Conservation (phyloP, 92 coral and sea anemone genomes). For the Epizoanthus stellaris region DNA sequence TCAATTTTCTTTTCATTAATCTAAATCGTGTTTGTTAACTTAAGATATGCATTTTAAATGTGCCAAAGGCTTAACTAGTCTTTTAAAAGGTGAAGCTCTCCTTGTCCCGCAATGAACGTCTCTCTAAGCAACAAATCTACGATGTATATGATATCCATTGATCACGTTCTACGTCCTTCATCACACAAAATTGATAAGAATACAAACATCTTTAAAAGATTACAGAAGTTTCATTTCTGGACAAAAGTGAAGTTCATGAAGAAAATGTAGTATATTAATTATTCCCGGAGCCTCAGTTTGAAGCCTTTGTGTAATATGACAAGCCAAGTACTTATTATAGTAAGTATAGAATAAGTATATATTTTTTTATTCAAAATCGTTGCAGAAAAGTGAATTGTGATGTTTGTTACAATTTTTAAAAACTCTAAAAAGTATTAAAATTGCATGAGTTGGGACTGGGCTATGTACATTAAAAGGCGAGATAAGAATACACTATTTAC, state of each 20-base stretch:
- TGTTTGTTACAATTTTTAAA: too few species aligned
- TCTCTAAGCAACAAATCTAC: conserved; percentile 9
- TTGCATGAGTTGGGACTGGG: too few species aligned
- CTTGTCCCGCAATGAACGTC: conserved; percentile 15
- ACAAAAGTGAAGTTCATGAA: conserved; percentile 17
- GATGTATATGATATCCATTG: conserved; percentile 16
- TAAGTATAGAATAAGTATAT: too few species aligned
- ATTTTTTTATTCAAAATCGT: too few species aligned
- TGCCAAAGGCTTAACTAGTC: conserved; percentile 13
- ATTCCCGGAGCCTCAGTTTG: too few species aligned
- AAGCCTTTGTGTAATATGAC: too few species aligned
- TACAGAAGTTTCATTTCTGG: conserved; percentile 16
- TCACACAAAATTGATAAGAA: neutral
- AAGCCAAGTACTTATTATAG: too few species aligned
- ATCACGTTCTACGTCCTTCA: neutral
- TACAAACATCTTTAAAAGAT: conserved; percentile 11
- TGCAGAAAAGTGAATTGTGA: too few species aligned
- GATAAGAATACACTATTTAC: too few species aligned
- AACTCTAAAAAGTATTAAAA: too few species aligned
- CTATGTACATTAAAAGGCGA: too few species aligned
- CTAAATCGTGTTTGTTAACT: conserved; percentile 20
- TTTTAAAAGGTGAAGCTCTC: conserved; percentile 24
- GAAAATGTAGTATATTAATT: too few species aligned
- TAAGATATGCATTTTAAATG: conserved; percentile 12
- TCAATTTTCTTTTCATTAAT: neutral